Base-by-base conservation (phyloP, 1,140 invertebrate species). In the Nasonia vitripennis region DNA sequence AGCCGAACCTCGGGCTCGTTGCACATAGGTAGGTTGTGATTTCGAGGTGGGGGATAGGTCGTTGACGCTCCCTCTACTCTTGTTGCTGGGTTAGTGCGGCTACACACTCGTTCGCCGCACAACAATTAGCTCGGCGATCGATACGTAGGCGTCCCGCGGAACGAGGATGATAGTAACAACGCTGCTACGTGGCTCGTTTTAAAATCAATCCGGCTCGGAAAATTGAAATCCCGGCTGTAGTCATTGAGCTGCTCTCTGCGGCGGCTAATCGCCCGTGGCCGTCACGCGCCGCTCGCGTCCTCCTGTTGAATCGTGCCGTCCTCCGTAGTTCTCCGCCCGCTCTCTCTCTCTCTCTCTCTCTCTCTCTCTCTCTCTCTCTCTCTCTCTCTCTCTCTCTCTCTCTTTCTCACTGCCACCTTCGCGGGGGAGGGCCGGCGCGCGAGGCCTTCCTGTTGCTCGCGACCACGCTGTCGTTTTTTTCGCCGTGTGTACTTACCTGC, bases 371-470 rank as follows among this genome's bases (percentile, higher is more conserved):
- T 14, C 31, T 34, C 23, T 41, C 31, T n/a, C 79, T n/a, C 48
- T 12, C 17, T n/a, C 31, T 14, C 31, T 34, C 23, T 41, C 31
- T n/a, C 79, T n/a, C 48, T 12, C 17, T n/a, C 31, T 14, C 31
- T 34, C 23, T 41, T 20, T n/a, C 79, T 71, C 45, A 51, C n/a
- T 73, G 20, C 67, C 34, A 27, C 48, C n/a, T 27, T 31, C 67
- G n/a, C 10, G 70, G 55, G 55, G 55, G 55, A 62, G 55, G 20
- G 20, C 55, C 55, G 20, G 4, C 55, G 55, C 2, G 55, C 80
- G 71, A 20, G 48, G 55, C 55, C 81, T 74, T 82, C 79, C 79
- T 81, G 79, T 81, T 81, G 79, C 79, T 48, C 55, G 23, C 9
- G 55, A 20, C 55, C 55, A 20, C 17, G 55, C 5, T 17, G 55